Evolutionary conservation across 2,888 invertebrate genomes (phyloP).

Genomic region (Julus scanicus): DNA sequence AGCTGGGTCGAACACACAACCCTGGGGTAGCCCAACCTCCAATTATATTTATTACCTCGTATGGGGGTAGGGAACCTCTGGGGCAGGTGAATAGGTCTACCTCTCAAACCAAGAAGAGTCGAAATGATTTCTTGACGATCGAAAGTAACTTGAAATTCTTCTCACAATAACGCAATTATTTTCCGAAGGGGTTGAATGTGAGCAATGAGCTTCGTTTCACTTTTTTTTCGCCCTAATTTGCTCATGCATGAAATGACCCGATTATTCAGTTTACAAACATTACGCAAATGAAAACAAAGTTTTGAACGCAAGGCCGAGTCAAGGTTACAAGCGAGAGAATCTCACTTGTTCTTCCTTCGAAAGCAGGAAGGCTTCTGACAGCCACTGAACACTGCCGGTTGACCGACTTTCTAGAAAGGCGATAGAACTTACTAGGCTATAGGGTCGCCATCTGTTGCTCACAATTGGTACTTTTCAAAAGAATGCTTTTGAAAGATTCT

Average conservation of each 20-base stretch:
- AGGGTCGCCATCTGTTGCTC: background rate
- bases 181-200: background rate
- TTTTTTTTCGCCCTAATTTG: constrained; percentile 13
- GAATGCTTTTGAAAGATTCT: background rate
- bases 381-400: background rate
- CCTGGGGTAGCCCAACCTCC: background rate
- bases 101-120: background rate
- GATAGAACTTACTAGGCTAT: background rate
- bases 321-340: background rate
- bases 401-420: background rate
- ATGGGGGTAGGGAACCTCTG: too few relatives aligned
- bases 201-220: background rate
- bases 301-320: constrained; percentile 32
- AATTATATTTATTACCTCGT: too few relatives aligned
- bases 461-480: background rate
- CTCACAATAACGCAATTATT: background rate
- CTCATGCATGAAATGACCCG: constrained; percentile 42
- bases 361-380: constrained; percentile 12
- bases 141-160: background rate
- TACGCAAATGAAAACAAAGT: constrained; percentile 36
- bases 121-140: background rate
- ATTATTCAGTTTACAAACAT: constrained; percentile 39
- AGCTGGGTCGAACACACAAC: background rate
- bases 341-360: constrained; percentile 5
- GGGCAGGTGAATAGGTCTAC: background rate